A percentile compares a stretch with the other conserved stretches of the same genome.
These are phyloP conservation scores for Ptychochromis oligacanthus DNA, from an alignment of 2,113 vertebrate species.

Conservation along the genomic window DNA sequence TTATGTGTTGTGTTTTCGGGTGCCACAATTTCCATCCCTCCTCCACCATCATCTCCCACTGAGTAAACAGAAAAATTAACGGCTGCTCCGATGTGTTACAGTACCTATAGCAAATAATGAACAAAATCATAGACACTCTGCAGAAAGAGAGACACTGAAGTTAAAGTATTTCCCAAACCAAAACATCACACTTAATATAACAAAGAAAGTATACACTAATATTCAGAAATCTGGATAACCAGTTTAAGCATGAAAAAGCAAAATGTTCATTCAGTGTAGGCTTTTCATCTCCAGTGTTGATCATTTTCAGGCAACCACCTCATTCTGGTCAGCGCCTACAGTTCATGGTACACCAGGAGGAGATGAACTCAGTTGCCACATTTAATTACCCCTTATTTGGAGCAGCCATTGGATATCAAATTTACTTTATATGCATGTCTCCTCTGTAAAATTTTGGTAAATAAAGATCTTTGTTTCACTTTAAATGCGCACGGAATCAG, in stretches of 20 bases:
- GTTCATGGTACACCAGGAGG: constrained; percentile 69
- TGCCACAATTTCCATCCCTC: constrained; percentile 51
- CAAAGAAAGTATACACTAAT: constrained; percentile 76
- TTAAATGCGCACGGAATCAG: constrained; percentile 74
- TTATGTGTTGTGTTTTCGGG: constrained; percentile 52
- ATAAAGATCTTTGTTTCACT: constrained; percentile 81
- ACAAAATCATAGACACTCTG: constrained; percentile 60
- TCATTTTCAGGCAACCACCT: constrained; percentile 62
- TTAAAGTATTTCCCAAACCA: constrained; percentile 71
- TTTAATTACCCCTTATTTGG: constrained; percentile 57
- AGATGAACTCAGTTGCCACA: constrained; percentile 69
- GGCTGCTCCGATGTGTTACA: constrained; percentile 69
- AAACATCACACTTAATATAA: constrained; percentile 75
- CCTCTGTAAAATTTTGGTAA: constrained; percentile 79
- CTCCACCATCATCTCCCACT: constrained; percentile 48
- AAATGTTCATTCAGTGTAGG: constrained; percentile 74
- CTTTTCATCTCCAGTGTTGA: constrained; percentile 72
- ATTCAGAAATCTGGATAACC: constrained; percentile 78
- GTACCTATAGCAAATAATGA: constrained; percentile 49
- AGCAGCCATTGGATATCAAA: constrained; percentile 68
- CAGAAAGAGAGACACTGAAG: constrained; percentile 68
- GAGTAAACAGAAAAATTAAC: constrained; percentile 42
- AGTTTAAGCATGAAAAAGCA: constrained; percentile 69
- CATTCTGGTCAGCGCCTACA: constrained; percentile 64
- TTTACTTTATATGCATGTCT: constrained; percentile 63